A percentile compares a stretch with the other conserved stretches of the same genome.
These are phyloP conservation scores for Cariama cristata DNA, from an alignment of 2,113 vertebrate species.

Conservation along the genomic window DNA sequence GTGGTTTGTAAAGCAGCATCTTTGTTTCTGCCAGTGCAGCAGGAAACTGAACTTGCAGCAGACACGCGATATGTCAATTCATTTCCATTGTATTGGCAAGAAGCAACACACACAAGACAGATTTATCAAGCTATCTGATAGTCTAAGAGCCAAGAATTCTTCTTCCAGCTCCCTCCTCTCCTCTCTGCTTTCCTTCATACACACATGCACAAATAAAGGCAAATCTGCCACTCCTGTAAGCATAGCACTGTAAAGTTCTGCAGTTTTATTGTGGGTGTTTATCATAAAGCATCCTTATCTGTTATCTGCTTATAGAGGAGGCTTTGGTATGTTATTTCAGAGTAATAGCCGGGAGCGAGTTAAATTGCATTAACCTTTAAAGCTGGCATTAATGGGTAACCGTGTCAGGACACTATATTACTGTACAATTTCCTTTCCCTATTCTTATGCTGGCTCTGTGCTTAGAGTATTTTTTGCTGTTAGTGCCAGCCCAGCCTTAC, in stretches of 20 bases:
- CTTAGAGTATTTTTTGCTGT: background rate
- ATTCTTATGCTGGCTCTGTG: constrained; percentile 19
- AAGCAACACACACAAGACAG: constrained; percentile 29
- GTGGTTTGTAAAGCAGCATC: background rate
- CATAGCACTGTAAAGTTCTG: constrained; percentile 27
- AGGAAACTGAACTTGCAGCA: constrained; percentile 21
- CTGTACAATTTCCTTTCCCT: constrained; percentile 36
- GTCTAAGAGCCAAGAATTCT: constrained; percentile 37
- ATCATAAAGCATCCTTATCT: constrained; percentile 66
- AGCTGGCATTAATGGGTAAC: constrained; percentile 66
- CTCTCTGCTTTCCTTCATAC: background rate
- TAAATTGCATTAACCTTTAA: constrained; percentile 77
- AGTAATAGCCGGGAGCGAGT: constrained; percentile 54
- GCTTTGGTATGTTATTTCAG: constrained; percentile 64
- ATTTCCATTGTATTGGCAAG: constrained; percentile 47
- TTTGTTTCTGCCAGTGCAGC: constrained; percentile 15
- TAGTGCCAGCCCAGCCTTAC: background rate
- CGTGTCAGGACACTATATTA: constrained; percentile 51
- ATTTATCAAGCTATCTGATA: constrained; percentile 62
- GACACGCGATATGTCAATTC: background rate
- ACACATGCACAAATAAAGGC: constrained; percentile 41
- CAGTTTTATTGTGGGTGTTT: constrained; percentile 61
- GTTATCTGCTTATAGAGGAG: constrained; percentile 54
- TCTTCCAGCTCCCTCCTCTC: background rate
- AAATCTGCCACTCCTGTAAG: constrained; percentile 51